These are phyloP conservation scores for Dastarcus helophoroides DNA, from an alignment of 2,888 invertebrate species.

Conservation along the genomic window DNA sequence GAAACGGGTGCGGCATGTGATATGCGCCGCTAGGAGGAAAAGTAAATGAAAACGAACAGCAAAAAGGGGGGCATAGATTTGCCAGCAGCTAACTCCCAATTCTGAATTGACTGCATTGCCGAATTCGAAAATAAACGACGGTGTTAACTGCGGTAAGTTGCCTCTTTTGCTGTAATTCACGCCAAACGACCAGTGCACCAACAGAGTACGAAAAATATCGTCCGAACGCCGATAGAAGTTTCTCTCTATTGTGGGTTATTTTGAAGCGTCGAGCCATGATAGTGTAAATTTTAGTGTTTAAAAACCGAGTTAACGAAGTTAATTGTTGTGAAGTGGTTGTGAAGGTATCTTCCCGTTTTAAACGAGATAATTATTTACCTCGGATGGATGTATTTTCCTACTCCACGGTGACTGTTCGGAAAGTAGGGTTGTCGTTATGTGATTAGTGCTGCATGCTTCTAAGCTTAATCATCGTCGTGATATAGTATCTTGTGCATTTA, in stretches of 20 bases:
- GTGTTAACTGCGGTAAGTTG: conserved; percentile 27
- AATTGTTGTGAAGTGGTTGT: conserved; percentile 19
- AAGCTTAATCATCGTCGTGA: conserved; percentile 15
- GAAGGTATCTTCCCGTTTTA: conserved; percentile 10
- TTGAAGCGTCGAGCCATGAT: conserved; percentile 33
- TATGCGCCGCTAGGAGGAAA: no score
- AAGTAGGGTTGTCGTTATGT: conserved; percentile 6
- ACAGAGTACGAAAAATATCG: conserved; percentile 11
- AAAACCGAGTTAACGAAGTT: conserved; percentile 27
- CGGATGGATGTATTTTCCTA: conserved; percentile 10
- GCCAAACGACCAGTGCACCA: conserved; percentile 17
- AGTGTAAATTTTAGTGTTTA: conserved; percentile 29
- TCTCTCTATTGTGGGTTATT: no score
- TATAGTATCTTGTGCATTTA: no score
- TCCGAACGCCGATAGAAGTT: no score
- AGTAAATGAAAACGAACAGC: no score
- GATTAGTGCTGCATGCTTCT: conserved; percentile 17
- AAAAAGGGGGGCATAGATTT: conserved; percentile 10
- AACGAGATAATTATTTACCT: conserved; percentile 21
- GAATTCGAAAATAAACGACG: conserved; percentile 22
- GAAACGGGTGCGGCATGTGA: no score
- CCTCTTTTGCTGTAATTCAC: conserved; percentile 25
- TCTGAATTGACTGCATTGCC: no score
- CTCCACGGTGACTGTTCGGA: conserved; percentile 6
- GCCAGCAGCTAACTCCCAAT: no score